Percentiles rank a stretch among this genome's conserved stretches.
These are phyloP conservation scores for Siphamia tubifer DNA, from an alignment of 2,113 vertebrate genomes.

Conservation along the genomic window DNA sequence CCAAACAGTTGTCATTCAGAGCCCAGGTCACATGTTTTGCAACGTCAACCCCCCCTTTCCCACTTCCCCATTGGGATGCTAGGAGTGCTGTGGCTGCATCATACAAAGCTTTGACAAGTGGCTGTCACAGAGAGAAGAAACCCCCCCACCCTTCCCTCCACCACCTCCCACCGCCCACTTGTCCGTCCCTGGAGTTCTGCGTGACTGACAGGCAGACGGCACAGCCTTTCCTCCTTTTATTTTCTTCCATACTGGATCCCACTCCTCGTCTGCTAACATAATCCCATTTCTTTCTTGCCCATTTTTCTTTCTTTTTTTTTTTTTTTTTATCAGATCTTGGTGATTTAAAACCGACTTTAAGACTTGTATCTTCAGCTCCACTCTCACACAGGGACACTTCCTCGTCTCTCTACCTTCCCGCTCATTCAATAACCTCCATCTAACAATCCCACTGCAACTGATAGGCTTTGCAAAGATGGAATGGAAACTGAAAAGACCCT, in stretches of 20 bases:
- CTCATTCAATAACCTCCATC: conserved; percentile 2
- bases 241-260: not conserved
- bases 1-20: not conserved
- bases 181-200: conserved; percentile 11
- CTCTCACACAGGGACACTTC: not conserved
- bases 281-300: not conserved
- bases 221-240: not conserved
- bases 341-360: not conserved
- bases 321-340: not conserved
- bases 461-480: conserved; percentile 20
- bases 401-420: not conserved
- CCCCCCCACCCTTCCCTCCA: not conserved
- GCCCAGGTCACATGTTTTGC: conserved; percentile 15
- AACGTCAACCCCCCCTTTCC: not conserved
- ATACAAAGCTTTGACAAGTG: conserved; percentile 55
- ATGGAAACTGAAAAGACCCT: conserved; percentile 34
- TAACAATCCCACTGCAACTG: conserved; percentile 44
- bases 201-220: conserved; percentile 32
- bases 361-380: not conserved
- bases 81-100: conserved; percentile 38
- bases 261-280: not conserved
- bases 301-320: too few species aligned
- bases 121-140: conserved; percentile 43
- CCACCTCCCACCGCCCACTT: too few species aligned
- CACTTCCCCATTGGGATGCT: not conserved